Base-by-base conservation (phyloP, 2,113 vertebrate genomes). In the Spea multiplicata region DNA sequence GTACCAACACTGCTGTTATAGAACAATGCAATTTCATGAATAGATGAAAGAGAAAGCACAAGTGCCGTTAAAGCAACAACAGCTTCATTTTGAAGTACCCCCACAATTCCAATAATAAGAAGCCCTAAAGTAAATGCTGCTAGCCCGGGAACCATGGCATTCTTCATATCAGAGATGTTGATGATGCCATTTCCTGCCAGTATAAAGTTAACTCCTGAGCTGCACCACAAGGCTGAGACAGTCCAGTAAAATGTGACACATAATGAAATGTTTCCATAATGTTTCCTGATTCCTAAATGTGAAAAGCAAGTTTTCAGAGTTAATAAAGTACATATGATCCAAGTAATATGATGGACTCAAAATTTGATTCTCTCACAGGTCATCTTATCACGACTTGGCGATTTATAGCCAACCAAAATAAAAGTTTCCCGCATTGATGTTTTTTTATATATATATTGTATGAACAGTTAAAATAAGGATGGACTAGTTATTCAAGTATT, bases 161-260 rank as follows among this genome's bases (percentile, higher is more conserved):
- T 69, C 3, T 81, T 84, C 52, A 91, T 80, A 1, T 68, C 86
- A 0, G 81, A 83, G 0, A 46, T 0, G 0, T 48, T 17, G 70
- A 95, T 73, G 53, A 85, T 74, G 0, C 83, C 82, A 80, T 93
- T 89, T 4, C 94, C 94, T 0, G 66, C 76, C 83, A 96, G 88
- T 79, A 95, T 85, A 59, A 93, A 83, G 62, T 93, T 83, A 59
- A 92, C 84, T 68, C 95, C 95, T 0, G 92, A 92, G 57, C 91
- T 88, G 0, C 90, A 92, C 95, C 94, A 96, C 73, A 94, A 85
- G 4, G 85, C 89, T 0, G 94, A 94, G 61, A 95, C 55, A 0
- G 91, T 94, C 85, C 96, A 88, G 86, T 89, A 95, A 71, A 96
- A 83, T 46, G 82, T 61, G 9, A 90, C 83, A 74, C 93, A 93